A percentile compares a stretch with the other conserved stretches of the same genome.
phyloP scores from a whole-genome alignment of 2,888 invertebrate genomes.

The Tetramorium bicarinatum region DNA sequence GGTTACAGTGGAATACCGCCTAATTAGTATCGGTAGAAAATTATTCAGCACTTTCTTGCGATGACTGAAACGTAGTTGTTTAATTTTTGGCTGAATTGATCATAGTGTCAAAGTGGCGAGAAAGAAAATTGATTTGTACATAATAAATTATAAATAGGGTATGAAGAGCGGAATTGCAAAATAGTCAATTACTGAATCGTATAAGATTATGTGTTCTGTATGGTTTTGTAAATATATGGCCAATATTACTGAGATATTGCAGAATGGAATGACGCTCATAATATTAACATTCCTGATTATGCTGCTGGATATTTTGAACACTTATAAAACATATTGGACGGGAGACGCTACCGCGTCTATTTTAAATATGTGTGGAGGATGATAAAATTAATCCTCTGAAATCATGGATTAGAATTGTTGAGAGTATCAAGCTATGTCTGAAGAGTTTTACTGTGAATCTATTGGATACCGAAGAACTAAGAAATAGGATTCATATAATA shows the following conservation, averaged over 20 bases:
- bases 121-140: background rate
- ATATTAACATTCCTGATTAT: slow-evolving; percentile 21
- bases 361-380: slow-evolving; percentile 5
- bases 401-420: background rate
- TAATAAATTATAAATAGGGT: background rate
- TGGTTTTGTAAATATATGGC: slow-evolving; percentile 79
- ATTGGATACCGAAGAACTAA: background rate
- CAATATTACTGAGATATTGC: slow-evolving; percentile 63
- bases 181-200: slow-evolving; percentile 43
- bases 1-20: slow-evolving; percentile 88
- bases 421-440: background rate
- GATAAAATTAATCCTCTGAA: slow-evolving; percentile 12
- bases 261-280: background rate
- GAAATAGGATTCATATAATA: background rate
- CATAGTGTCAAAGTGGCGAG: background rate
- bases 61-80: background rate
- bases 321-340: background rate
- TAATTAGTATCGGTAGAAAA: slow-evolving; percentile 61
- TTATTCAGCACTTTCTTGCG: background rate
- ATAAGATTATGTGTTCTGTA: slow-evolving; percentile 69
- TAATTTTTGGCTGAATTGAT: slow-evolving; percentile 8
- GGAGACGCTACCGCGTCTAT: background rate
- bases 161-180: slow-evolving; percentile 7
- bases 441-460: background rate
- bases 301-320: background rate